These are phyloP conservation scores for Pseudopleuronectes americanus DNA, from an alignment of 2,797 vertebrate species.

Conservation along the genomic window DNA sequence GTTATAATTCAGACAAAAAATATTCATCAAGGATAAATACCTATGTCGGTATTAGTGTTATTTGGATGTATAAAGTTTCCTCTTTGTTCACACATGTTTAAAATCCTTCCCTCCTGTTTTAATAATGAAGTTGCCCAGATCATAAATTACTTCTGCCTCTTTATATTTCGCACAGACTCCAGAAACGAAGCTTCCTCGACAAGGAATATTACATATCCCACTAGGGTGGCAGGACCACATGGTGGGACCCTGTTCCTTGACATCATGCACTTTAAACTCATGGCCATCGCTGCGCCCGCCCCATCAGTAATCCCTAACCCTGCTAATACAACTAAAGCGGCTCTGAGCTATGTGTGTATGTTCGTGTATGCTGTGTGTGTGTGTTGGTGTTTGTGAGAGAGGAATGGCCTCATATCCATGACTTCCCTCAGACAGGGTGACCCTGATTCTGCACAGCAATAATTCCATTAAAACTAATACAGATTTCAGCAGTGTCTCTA, in stretches of 20 bases:
- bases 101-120: neutral
- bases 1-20: neutral
- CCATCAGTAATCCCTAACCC: slow-evolving; percentile 70
- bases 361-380: slow-evolving; percentile 40
- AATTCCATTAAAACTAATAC: slow-evolving; percentile 69
- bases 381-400: slow-evolving; percentile 17
- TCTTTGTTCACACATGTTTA: neutral
- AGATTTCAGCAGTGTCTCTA: slow-evolving; percentile 39
- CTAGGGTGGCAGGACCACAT: neutral
- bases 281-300: slow-evolving; percentile 43
- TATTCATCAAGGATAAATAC: slow-evolving; percentile 13
- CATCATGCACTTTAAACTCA: slow-evolving; percentile 54
- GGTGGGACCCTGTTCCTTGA: slow-evolving; percentile 51
- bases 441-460: slow-evolving; percentile 59
- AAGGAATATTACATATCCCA: neutral
- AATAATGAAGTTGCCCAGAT: slow-evolving; percentile 1
- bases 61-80: too few relatives aligned
- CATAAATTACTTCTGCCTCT: neutral
- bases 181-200: neutral
- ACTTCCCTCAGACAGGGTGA: slow-evolving; percentile 69
- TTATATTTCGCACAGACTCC: neutral
- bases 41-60: neutral
- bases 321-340: slow-evolving; percentile 76
- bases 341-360: slow-evolving; percentile 56
- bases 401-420: slow-evolving; percentile 50